phyloP scores from a whole-genome alignment of 1,140 invertebrate genomes.

The Platorchestia sp. region DNA sequence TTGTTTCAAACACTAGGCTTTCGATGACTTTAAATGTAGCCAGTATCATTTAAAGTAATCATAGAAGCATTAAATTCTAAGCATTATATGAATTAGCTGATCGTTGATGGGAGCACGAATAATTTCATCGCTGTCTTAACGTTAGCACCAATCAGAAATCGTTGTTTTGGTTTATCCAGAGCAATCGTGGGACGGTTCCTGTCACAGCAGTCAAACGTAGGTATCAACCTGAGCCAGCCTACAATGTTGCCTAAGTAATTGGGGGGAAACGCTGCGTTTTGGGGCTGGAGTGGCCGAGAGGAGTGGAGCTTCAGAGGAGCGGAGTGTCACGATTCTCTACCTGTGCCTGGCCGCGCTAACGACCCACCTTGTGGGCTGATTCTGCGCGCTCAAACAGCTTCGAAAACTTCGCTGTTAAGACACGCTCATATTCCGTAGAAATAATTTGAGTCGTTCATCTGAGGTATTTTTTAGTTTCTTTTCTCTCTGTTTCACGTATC shows the following conservation, averaged over 20 bases:
- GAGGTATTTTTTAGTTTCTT: neutral
- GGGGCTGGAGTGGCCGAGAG: neutral
- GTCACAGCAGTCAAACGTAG: neutral
- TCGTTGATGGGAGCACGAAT: too few species aligned
- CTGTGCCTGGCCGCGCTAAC: neutral
- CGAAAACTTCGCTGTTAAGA: neutral
- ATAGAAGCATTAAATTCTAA: too few species aligned
- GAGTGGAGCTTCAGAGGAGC: neutral
- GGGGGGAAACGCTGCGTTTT: neutral
- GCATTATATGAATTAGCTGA: too few species aligned
- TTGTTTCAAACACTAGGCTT: too few species aligned
- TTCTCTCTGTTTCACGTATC: neutral
- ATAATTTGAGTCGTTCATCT: neutral
- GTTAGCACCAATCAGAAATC: too few species aligned
- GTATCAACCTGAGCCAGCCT: neutral
- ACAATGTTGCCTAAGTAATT: neutral
- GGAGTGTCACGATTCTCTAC: neutral
- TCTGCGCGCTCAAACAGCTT: neutral
- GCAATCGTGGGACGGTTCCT: neutral
- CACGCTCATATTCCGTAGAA: neutral
- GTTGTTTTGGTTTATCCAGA: neutral
- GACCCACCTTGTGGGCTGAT: neutral
- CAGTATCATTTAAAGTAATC: too few species aligned
- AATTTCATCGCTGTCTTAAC: too few species aligned
- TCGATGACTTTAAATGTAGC: too few species aligned